phyloP scores from a whole-genome alignment of 2,888 invertebrate genomes.

The Macaria notata region DNA sequence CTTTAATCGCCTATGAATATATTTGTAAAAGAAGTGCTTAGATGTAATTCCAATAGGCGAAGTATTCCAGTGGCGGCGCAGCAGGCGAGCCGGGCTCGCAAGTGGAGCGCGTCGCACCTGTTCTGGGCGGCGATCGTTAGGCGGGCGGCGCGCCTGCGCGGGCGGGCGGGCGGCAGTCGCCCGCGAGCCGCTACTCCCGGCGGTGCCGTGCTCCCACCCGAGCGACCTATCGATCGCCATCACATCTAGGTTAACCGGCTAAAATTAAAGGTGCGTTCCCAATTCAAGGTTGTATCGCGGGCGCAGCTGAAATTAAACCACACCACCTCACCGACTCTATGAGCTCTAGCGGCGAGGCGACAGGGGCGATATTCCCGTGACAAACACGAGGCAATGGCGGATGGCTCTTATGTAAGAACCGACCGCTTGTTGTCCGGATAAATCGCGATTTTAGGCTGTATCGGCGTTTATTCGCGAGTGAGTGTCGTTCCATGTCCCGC shows the following conservation, averaged over 20 bases:
- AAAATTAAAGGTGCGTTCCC: conserved; percentile 81
- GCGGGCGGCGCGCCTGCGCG: conserved; percentile 45
- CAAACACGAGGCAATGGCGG: conserved; percentile 62
- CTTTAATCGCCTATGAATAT: too few relatives aligned
- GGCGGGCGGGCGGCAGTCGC: conserved; percentile 49
- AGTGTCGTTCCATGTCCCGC: conserved; percentile 12
- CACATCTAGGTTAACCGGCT: conserved; percentile 81
- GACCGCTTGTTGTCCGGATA: conserved; percentile 52
- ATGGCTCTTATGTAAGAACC: conserved; percentile 75
- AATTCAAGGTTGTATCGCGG: conserved; percentile 79
- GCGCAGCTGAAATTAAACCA: conserved; percentile 73
- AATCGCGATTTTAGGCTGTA: conserved; percentile 55
- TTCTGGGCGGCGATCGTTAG: conserved; percentile 25
- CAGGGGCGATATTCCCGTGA: conserved; percentile 67
- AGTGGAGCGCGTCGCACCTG: conserved; percentile 36
- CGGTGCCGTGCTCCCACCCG: conserved; percentile 49
- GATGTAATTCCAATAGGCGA: too few relatives aligned
- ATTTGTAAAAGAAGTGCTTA: too few relatives aligned
- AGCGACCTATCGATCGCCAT: conserved; percentile 72
- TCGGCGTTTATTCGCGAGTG: conserved; percentile 24
- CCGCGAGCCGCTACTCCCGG: conserved; percentile 51
- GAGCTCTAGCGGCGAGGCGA: conserved; percentile 3
- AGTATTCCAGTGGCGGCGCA: too few relatives aligned
- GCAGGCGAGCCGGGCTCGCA: background rate
- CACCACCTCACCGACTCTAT: background rate